Conservation (phyloP, 2,113 vertebrate species). For the Anseranas semipalmata region DNA sequence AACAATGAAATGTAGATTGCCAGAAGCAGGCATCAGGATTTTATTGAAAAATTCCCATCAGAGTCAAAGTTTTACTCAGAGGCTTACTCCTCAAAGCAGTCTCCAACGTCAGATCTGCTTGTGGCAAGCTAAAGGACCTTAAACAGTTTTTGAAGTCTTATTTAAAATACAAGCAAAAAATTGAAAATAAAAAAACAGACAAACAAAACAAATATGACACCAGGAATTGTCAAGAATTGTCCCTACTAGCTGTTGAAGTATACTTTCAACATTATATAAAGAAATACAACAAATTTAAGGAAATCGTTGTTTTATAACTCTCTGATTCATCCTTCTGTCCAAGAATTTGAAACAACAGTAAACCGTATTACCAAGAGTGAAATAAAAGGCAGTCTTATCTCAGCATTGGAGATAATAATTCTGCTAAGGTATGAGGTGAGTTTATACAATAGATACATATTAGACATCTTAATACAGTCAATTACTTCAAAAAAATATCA, state of each 20-base stretch:
- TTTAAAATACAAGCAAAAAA: neutral
- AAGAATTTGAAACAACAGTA: neutral
- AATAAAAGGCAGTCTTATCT: neutral
- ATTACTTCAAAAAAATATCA: neutral
- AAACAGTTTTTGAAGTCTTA: neutral
- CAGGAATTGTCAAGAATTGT: neutral
- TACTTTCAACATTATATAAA: neutral
- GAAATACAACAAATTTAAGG: neutral
- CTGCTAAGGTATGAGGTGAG: neutral
- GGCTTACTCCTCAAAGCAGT: neutral
- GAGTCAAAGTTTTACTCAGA: constrained; percentile 26
- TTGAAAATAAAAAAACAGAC: neutral
- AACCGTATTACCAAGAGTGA: neutral
- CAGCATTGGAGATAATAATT: neutral
- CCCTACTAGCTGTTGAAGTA: neutral
- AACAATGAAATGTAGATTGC: constrained; percentile 47
- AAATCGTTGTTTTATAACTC: neutral
- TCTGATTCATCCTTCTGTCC: neutral
- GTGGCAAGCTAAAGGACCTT: neutral
- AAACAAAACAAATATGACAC: neutral
- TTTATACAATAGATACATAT: neutral
- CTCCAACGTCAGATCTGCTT: neutral
- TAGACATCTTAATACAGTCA: neutral
- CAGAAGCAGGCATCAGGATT: constrained; percentile 32
- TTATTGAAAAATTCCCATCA: constrained; percentile 50